Evolutionary conservation across 2,797 vertebrate genomes (phyloP).

Genomic region (Myripristis jacobus): DNA sequence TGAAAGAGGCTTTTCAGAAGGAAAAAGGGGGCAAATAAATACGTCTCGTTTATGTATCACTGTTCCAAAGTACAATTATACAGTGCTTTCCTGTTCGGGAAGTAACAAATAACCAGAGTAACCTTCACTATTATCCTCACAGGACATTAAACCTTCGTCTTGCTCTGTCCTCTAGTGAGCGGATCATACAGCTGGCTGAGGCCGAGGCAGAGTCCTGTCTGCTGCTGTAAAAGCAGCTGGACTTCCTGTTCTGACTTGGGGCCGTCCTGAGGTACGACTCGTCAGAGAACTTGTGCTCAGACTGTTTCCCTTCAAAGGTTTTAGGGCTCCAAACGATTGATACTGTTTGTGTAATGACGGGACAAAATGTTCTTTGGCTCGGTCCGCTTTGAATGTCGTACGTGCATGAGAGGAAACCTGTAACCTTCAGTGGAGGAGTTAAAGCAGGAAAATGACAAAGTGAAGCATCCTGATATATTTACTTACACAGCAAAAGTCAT

Average conservation of each 20-base stretch:
- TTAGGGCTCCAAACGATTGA: neutral
- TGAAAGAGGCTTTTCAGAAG: neutral
- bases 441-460: conserved; percentile 26
- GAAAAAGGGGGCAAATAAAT: neutral
- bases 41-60: too few relatives aligned
- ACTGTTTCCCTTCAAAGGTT: conserved; percentile 16
- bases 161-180: neutral
- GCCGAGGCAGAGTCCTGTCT: neutral
- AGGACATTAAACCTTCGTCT: neutral
- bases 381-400: conserved; percentile 7
- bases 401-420: conserved; percentile 22
- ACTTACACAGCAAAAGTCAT: conserved; percentile 36
- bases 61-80: conserved; percentile 8
- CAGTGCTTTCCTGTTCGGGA: neutral
- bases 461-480: conserved; percentile 41
- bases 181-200: conserved; percentile 30
- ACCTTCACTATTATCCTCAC: neutral
- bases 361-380: conserved; percentile 17
- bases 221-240: conserved; percentile 42
- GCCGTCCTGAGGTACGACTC: conserved; percentile 19
- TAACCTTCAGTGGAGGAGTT: conserved; percentile 35
- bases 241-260: conserved; percentile 9
- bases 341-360: conserved; percentile 11
- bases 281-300: neutral
- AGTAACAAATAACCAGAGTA: conserved; percentile 6